Percentiles rank a stretch among this genome's conserved stretches.
Conservation (phyloP, 2,797 vertebrate genomes). For the Phataginus tetradactyla region DNA sequence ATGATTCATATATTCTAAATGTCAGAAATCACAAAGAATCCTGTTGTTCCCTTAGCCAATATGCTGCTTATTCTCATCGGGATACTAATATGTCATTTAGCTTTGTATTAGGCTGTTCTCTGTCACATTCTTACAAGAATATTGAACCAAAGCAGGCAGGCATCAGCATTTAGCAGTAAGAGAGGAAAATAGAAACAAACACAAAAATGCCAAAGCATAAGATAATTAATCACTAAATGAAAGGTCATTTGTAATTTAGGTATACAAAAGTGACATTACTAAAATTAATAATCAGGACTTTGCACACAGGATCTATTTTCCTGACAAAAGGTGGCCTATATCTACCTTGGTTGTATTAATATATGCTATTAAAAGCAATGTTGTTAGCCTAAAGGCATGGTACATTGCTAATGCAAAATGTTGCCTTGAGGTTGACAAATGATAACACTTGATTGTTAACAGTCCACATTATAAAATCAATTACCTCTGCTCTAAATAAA, state of each 20-base stretch:
- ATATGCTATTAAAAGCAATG: conserved; percentile 68
- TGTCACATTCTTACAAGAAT: conserved; percentile 70
- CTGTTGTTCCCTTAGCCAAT: conserved; percentile 40
- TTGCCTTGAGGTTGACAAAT: conserved; percentile 74
- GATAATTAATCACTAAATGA: conserved; percentile 74
- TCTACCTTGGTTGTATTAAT: conserved; percentile 61
- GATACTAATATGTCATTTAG: conserved; percentile 69
- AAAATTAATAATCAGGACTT: conserved; percentile 65
- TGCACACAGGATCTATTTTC: conserved; percentile 45
- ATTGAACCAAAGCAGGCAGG: conserved; percentile 64
- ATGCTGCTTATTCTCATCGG: conserved; percentile 54
- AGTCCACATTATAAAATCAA: conserved; percentile 81
- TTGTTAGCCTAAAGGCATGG: conserved; percentile 65
- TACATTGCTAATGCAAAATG: conserved; percentile 69
- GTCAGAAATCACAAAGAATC: conserved; percentile 45
- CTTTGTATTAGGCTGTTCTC: conserved; percentile 60
- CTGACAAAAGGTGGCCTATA: conserved; percentile 18
- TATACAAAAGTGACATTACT: conserved; percentile 59
- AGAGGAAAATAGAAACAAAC: conserved; percentile 65
- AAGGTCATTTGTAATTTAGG: conserved; percentile 75
- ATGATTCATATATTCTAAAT: conserved; percentile 39
- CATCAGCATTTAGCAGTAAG: conserved; percentile 55
- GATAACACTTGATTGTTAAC: conserved; percentile 75
- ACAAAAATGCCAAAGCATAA: conserved; percentile 65
- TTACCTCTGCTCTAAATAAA: conserved; percentile 82